Percentiles rank a stretch among this genome's conserved stretches.
phyloP scores from a whole-genome alignment of 2,888 invertebrate genomes.

The Sussaba pulchella region DNA sequence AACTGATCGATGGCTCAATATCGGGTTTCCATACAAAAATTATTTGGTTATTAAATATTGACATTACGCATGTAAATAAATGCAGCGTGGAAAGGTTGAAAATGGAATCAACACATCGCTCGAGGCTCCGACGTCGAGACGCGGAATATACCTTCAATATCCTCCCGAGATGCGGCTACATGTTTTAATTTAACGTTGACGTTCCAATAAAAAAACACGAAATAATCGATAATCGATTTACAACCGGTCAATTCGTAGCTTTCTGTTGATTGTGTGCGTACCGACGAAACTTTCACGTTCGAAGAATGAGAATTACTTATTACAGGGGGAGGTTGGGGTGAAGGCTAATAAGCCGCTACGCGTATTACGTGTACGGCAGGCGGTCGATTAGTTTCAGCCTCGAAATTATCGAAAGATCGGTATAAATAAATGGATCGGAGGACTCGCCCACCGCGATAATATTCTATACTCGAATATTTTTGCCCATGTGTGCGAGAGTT shows the following conservation, averaged over 20 bases:
- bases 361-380: neutral
- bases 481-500: conserved; percentile 9
- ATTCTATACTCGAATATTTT: conserved; percentile 16
- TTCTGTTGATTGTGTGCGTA: neutral
- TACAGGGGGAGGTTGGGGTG: too few relatives aligned
- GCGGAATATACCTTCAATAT: neutral
- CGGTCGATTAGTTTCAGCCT: neutral
- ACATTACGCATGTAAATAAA: conserved; percentile 17
- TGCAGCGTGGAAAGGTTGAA: conserved; percentile 18
- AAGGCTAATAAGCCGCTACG: conserved; percentile 52
- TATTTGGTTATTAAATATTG: conserved; percentile 10
- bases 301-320: conserved; percentile 60
- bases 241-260: conserved; percentile 19
- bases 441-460: neutral
- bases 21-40: conserved; percentile 5
- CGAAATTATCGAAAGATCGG: neutral
- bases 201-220: conserved; percentile 45
- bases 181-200: conserved; percentile 50
- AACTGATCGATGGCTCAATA: conserved; percentile 14
- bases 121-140: conserved; percentile 1
- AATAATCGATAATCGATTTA: conserved; percentile 62
- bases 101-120: conserved; percentile 27
- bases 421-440: conserved; percentile 4
- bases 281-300: conserved; percentile 59
- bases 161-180: conserved; percentile 13